phyloP scores from a whole-genome alignment of 2,113 vertebrate genomes.

The Vireo altiloquus region DNA sequence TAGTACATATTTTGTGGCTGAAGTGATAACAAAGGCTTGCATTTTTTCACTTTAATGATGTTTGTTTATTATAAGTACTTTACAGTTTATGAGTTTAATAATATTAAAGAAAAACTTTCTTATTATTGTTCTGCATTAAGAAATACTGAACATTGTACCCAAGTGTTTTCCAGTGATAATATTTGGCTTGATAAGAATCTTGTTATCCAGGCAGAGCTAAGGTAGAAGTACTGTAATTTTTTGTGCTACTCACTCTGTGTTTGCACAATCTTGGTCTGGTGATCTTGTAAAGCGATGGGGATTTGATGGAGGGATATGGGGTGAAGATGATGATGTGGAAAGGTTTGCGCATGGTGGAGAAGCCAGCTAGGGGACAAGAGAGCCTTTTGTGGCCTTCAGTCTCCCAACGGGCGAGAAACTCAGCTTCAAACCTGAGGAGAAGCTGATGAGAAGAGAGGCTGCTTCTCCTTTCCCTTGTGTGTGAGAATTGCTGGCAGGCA shows the following conservation, averaged over 20 bases:
- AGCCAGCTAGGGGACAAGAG: background rate
- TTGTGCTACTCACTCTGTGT: background rate
- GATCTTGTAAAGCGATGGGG: background rate
- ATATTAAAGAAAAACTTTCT: background rate
- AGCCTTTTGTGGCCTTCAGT: background rate
- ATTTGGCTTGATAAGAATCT: background rate
- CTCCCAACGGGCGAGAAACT: background rate
- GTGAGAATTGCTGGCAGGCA: background rate
- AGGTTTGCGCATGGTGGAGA: background rate
- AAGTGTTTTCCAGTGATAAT: background rate
- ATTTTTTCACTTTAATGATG: background rate
- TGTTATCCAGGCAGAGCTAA: background rate
- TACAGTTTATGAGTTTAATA: background rate
- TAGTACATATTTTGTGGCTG: background rate
- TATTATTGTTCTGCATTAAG: background rate
- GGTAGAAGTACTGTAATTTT: background rate
- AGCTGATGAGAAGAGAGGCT: background rate
- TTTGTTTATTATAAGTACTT: background rate
- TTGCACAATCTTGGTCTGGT: background rate
- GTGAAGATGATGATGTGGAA: background rate
- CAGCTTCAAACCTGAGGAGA: background rate
- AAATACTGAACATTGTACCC: background rate
- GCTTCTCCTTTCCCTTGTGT: background rate
- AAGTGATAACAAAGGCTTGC: background rate
- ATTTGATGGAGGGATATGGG: background rate